Conservation (phyloP, 2,888 invertebrate species). For the Luperina nickerlii region DNA sequence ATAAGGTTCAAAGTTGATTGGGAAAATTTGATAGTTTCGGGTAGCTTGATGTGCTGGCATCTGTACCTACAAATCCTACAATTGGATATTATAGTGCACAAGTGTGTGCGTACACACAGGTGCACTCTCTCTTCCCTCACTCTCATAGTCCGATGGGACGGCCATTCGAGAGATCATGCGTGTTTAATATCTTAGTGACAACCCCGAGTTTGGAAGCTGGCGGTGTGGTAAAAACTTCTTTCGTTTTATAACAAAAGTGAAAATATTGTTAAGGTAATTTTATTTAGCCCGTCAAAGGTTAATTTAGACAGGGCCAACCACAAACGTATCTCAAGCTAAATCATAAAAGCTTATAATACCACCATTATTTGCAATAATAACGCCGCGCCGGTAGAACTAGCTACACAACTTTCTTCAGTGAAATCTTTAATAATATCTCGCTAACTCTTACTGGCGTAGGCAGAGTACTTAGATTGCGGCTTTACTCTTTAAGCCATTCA, state of each 20-base stretch:
- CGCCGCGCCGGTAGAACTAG: slow-evolving; percentile 15
- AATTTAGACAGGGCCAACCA: background rate
- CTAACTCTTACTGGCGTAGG: slow-evolving; percentile 27
- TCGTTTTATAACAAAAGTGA: background rate
- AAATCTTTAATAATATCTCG: slow-evolving; percentile 57
- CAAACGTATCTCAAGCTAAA: slow-evolving; percentile 29
- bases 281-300: background rate
- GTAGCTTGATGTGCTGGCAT: no score
- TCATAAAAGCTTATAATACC: slow-evolving; percentile 39
- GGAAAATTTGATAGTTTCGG: no score
- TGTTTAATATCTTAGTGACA: background rate
- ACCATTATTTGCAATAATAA: slow-evolving; percentile 41
- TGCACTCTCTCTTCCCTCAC: no score
- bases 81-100: no score
- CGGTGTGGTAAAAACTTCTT: background rate
- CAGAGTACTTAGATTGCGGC: slow-evolving; percentile 20
- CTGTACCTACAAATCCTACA: no score
- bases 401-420: slow-evolving; percentile 56
- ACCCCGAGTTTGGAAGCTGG: no score
- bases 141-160: no score
- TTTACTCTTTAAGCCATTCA: slow-evolving; percentile 26
- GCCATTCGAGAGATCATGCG: no score
- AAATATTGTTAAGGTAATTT: background rate
- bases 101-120: no score
- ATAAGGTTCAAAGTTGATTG: no score